These are phyloP conservation scores for Cantharis flavilabris DNA, from an alignment of 2,888 invertebrate genomes.

Conservation along the genomic window DNA sequence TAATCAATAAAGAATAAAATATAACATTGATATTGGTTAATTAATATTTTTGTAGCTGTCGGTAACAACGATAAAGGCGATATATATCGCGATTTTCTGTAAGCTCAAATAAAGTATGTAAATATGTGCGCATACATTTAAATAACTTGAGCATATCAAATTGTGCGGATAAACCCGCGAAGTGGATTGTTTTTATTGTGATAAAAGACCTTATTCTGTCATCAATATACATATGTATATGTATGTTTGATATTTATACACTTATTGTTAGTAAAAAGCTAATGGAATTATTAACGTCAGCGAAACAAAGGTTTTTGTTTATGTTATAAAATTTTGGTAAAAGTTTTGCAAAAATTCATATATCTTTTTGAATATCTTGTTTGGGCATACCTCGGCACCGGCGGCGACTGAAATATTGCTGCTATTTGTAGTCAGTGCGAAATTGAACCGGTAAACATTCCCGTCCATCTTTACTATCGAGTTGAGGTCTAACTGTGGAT, in stretches of 20 bases:
- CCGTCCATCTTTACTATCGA: constrained; percentile 58
- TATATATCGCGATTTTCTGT: constrained; percentile 14
- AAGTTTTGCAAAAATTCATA: neutral
- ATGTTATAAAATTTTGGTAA: neutral
- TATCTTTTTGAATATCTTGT: neutral
- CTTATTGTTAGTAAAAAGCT: neutral
- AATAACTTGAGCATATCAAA: constrained; percentile 44
- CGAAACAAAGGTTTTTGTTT: neutral
- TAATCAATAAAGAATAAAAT: constrained; percentile 18
- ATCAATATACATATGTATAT: constrained; percentile 12
- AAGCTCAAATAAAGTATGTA: constrained; percentile 41
- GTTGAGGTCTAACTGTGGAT: constrained; percentile 57
- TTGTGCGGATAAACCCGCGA: constrained; percentile 37
- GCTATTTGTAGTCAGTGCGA: constrained; percentile 58
- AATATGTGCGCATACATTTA: constrained; percentile 48
- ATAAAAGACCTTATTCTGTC: constrained; percentile 22
- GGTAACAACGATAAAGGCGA: constrained; percentile 9
- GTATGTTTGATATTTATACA: neutral
- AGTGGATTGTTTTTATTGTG: constrained; percentile 41
- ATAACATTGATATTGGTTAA: constrained; percentile 12
- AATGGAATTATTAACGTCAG: neutral
- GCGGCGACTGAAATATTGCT: constrained; percentile 59
- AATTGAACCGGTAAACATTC: constrained; percentile 58
- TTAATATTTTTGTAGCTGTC: constrained; percentile 14
- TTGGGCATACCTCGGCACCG: constrained; percentile 58